Evolutionary conservation across 1,140 invertebrate species (phyloP), one percentile per base, ranked within the genome.

Genomic region (Drosophila kanapiae): DNA sequence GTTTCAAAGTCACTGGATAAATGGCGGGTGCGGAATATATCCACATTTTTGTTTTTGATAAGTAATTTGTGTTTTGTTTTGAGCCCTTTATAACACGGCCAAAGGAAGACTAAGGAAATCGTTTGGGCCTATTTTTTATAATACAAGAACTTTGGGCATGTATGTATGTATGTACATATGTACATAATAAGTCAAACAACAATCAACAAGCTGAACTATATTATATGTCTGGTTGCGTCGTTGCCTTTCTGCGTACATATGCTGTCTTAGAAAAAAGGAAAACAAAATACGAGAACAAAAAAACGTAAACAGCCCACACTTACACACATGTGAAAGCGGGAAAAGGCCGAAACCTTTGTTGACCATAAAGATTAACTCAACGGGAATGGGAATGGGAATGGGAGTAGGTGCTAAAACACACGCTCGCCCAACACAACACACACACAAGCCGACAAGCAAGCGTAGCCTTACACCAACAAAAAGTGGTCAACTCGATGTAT

Each of bases 331-430:
- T 10, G 13, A 10, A 18, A 38, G 18, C 18, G n/a, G 64, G 38
- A 53, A 45, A 37, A 33, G 33, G 58, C 8, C 59, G 10, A 74
- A 86, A 77, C 76, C 60, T 67, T 83, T 88, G 82, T 88, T 88
- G 84, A 83, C 84, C 84, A 69, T 83, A 80, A 83, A 88, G 84
- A 87, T 88, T 88, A 77, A 75, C 72, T 40, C 35, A 59, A 71
- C 35, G 18, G 38, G 53, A 71, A 47, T 47, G 77, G 62, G 64
- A 88, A 48, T n/a, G 33, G 37, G 59, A 70, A 51, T 45, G 76
- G 61, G 67, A 83, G 74, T 90, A 88, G 84, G 84, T 88, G 83
- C 64, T 82, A 87, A 87, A 88, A 80, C 53, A 71, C 60, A 76
- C 71, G 62, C 16, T 31, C 49, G 47, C 56, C 4, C 1, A 45